Conservation (phyloP, 2,797 vertebrate species). For the Centroberyx gerrardi region DNA sequence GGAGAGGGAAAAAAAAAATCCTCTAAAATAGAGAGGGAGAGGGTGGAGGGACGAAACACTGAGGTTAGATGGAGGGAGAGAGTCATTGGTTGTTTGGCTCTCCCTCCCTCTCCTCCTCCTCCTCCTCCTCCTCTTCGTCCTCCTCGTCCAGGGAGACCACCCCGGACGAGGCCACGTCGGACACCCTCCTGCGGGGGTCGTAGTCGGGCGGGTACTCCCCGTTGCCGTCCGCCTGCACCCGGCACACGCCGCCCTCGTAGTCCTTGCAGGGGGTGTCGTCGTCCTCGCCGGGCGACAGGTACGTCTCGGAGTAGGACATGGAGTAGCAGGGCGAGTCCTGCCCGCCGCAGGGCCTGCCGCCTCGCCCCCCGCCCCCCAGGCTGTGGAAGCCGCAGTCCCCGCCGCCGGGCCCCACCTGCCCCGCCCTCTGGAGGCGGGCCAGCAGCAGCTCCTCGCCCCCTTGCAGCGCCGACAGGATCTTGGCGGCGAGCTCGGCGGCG, state of each 20-base stretch:
- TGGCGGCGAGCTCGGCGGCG: slow-evolving; percentile 89
- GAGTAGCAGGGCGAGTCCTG: slow-evolving; percentile 91
- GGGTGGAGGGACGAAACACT: slow-evolving; percentile 32
- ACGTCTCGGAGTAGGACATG: slow-evolving; percentile 92
- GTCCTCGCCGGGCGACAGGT: slow-evolving; percentile 90
- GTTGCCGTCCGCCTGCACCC: slow-evolving; percentile 58
- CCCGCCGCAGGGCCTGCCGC: slow-evolving; percentile 86
- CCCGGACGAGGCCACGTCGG: slow-evolving; percentile 94
- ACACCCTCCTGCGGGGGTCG: slow-evolving; percentile 87
- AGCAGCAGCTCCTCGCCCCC: slow-evolving; percentile 90
- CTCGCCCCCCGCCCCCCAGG: slow-evolving; percentile 86
- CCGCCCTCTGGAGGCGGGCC: slow-evolving; percentile 88
- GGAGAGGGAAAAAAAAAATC: slow-evolving; percentile 22
- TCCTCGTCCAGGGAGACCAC: slow-evolving; percentile 95
- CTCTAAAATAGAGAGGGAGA: slow-evolving; percentile 24
- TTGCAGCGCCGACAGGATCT: slow-evolving; percentile 91
- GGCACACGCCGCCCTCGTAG: slow-evolving; percentile 84
- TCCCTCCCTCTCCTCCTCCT: slow-evolving; percentile 74
- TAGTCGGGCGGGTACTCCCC: slow-evolving; percentile 73
- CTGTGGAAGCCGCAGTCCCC: slow-evolving; percentile 91
- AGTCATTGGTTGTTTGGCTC: slow-evolving; percentile 76
- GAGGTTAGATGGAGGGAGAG: slow-evolving; percentile 18
- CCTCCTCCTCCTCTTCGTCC: slow-evolving; percentile 80
- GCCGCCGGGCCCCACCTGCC: slow-evolving; percentile 62
- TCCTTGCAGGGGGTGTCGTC: slow-evolving; percentile 92